phyloP scores from a whole-genome alignment of 2,113 vertebrate genomes.

The Bubo scandiacus region DNA sequence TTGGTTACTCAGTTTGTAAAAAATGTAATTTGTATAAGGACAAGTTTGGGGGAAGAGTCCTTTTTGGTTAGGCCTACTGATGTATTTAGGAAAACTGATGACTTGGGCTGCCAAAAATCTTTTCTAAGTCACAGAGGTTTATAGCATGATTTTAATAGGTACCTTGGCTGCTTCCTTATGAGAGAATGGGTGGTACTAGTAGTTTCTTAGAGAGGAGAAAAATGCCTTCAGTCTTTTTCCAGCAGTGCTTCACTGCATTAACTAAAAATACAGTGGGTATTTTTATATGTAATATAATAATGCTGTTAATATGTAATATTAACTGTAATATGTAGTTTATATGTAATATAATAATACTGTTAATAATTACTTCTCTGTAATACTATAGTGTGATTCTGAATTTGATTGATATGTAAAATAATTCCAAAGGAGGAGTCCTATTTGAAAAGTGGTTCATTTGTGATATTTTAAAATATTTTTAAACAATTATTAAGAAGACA shows the following conservation, averaged over 20 bases:
- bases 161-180: background rate
- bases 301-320: no score
- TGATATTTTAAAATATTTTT: background rate
- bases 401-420: background rate
- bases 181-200: background rate
- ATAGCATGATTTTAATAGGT: background rate
- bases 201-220: background rate
- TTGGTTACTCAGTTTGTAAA: background rate
- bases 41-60: fast-evolving
- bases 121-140: background rate
- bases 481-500: background rate
- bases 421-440: background rate
- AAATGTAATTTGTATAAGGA: background rate
- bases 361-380: background rate
- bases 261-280: background rate
- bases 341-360: no score
- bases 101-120: background rate
- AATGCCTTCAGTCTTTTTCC: background rate
- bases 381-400: background rate
- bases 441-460: background rate
- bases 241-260: background rate
- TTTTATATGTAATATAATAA: background rate
- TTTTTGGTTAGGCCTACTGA: background rate
- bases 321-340: no score
- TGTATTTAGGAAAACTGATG: background rate